Evolutionary conservation across 2,797 vertebrate species (phyloP).

Genomic region (Kryptolebias ocellatus): DNA sequence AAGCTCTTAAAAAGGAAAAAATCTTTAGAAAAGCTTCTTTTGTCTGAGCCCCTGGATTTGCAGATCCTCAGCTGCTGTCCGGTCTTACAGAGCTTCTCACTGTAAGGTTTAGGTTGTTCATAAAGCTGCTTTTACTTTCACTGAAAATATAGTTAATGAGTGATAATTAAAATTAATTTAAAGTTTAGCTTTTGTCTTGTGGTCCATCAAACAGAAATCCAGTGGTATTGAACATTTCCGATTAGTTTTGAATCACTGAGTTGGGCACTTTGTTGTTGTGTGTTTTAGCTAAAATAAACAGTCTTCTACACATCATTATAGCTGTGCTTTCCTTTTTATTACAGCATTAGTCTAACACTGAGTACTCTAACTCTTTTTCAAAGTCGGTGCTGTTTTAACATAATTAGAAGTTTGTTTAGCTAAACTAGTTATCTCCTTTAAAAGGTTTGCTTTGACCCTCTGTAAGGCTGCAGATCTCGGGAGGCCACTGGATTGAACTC

Average conservation of each 20-base stretch:
- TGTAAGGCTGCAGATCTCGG: conserved; percentile 33
- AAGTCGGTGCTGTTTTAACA: conserved; percentile 69
- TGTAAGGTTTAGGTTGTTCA: conserved; percentile 26
- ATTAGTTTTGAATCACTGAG: neutral
- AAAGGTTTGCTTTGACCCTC: conserved; percentile 43
- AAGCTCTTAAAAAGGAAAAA: conserved; percentile 70
- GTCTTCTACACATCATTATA: no score
- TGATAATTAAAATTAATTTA: no score
- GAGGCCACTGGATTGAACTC: conserved; percentile 40
- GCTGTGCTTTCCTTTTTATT: neutral
- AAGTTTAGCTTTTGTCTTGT: no score
- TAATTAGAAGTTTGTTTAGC: conserved; percentile 80
- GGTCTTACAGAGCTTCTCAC: conserved; percentile 23
- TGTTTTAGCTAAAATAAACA: no score
- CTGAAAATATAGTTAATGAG: neutral
- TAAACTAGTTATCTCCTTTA: conserved; percentile 67
- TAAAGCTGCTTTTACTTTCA: neutral
- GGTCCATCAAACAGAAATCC: neutral
- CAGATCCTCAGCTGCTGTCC: conserved; percentile 48
- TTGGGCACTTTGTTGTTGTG: neutral
- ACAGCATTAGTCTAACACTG: conserved; percentile 19
- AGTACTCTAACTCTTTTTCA: conserved; percentile 65
- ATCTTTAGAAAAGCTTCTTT: conserved; percentile 72
- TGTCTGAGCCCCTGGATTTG: conserved; percentile 72
- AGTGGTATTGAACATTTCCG: neutral